A percentile compares a stretch with the other conserved stretches of the same genome.
Conservation (phyloP, 2,113 vertebrate species). For the Triplophysa siluroides region DNA sequence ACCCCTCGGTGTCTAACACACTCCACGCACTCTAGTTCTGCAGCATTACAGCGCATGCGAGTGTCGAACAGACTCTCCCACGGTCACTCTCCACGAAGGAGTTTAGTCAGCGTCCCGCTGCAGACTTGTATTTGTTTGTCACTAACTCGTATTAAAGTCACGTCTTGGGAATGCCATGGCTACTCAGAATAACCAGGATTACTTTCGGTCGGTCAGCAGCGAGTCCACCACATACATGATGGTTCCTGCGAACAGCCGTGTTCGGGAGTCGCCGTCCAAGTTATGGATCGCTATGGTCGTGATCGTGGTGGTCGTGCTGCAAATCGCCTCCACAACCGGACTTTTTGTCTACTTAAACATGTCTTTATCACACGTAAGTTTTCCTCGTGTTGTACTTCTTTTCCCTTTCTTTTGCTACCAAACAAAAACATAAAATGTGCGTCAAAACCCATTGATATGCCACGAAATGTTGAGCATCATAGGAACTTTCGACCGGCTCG, state of each 20-base stretch:
- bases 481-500: background rate
- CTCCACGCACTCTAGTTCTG: background rate
- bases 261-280: slow-evolving; percentile 67
- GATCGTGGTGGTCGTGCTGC: slow-evolving; percentile 77
- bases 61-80: slow-evolving; percentile 25
- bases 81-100: slow-evolving; percentile 28
- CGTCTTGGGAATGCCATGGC: slow-evolving; percentile 79
- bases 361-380: slow-evolving; percentile 78
- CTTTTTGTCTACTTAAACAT: slow-evolving; percentile 82
- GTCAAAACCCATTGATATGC: no score
- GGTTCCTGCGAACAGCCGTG: slow-evolving; percentile 72
- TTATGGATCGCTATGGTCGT: slow-evolving; percentile 79
- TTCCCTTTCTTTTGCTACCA: background rate
- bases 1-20: background rate
- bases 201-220: slow-evolving; percentile 79
- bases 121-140: slow-evolving; percentile 20
- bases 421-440: no score
- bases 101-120: slow-evolving; percentile 22
- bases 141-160: slow-evolving; percentile 50
- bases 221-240: slow-evolving; percentile 83
- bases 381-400: background rate
- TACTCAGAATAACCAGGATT: slow-evolving; percentile 78
- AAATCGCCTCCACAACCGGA: slow-evolving; percentile 79
- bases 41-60: background rate
- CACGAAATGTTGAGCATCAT: no score